Evolutionary conservation across 1,140 invertebrate species (phyloP), one percentile per base, ranked within the genome.

Genomic region (Oedothorax gibbosus): DNA sequence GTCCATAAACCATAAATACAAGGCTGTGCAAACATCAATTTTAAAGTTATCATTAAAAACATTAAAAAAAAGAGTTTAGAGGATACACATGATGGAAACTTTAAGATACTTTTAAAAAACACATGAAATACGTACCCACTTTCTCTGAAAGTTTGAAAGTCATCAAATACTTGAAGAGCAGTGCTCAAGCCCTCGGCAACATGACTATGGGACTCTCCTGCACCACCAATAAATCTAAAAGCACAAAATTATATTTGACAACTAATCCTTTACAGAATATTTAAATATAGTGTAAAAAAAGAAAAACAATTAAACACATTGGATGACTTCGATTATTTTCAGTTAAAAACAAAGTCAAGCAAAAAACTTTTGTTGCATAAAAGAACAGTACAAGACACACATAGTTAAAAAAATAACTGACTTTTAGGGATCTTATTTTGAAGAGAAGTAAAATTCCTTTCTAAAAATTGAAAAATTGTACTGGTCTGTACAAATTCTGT

Each of bases 131-230:
- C 85, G 75, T 88, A 90, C 86, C 91, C 91, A 14, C 88, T 88
- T 87, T 94, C 93, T 66, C 96, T 90, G 79, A 93, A 92, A 7
- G 93, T 89, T 87, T 94, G 93, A 7, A 98, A 91, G 90, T 98
- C 96, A 88, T 98, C 96, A 88, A 98, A 94, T 88, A 95, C 96
- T 82, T 94, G 93, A 8, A 97, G 89, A 0, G 95, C 95, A 50
- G 96, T 96, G 5, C 96, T 94, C 51, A 98, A 91, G 6, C 96
- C 97, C 91, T 99, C 97, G 0, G 94, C 95, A 85, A 98, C 93
- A 90, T 97, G 96, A 9, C 96, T 96, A 88, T 94, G 93, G 14
- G 93, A 94, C 90, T 98, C 96, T 69, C 95, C 95, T 88, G 94
- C 95, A 1, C 97, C 97, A 18, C 96, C 96, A 87, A 96, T 93